These are phyloP conservation scores for Catocala fraxini DNA, from an alignment of 2,888 invertebrate species.

Conservation along the genomic window DNA sequence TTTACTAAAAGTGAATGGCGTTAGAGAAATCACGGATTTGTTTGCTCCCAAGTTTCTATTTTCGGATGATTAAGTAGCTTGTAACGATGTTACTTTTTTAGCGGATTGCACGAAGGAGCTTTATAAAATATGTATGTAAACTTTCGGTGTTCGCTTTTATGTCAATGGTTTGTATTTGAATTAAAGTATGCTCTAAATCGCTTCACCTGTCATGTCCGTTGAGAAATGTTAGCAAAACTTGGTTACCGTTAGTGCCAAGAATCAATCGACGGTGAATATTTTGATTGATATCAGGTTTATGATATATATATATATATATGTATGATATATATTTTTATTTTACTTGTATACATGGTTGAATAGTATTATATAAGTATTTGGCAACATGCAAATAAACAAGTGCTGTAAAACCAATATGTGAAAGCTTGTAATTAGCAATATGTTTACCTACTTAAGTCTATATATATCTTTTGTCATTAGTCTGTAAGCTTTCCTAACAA, in stretches of 20 bases:
- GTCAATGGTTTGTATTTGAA: constrained; percentile 20
- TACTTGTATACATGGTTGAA: too few relatives aligned
- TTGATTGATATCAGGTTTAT: not conserved
- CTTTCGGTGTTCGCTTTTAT: constrained; percentile 27
- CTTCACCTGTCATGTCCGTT: constrained; percentile 19
- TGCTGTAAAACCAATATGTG: too few relatives aligned
- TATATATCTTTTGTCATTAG: too few relatives aligned
- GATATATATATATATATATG: too few relatives aligned
- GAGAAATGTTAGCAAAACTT: constrained; percentile 27
- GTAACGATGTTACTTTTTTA: constrained; percentile 49
- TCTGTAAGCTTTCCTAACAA: too few relatives aligned
- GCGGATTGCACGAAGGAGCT: constrained; percentile 42
- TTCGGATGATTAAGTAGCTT: constrained; percentile 58
- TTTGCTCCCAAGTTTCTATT: constrained; percentile 60
- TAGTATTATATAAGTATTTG: too few relatives aligned
- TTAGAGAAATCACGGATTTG: constrained; percentile 55
- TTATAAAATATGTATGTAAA: constrained; percentile 42
- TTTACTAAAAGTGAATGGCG: constrained; percentile 55
- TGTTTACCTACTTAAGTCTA: too few relatives aligned
- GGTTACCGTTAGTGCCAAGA: constrained; percentile 38
- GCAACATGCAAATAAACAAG: too few relatives aligned
- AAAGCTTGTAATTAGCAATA: too few relatives aligned
- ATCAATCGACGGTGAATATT: constrained; percentile 29
- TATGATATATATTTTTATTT: too few relatives aligned
- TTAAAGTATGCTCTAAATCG: constrained; percentile 9